Percentiles rank a stretch among this genome's conserved stretches.
phyloP scores from a whole-genome alignment of 2,797 vertebrate species.

The Cyprinodon diabolis region DNA sequence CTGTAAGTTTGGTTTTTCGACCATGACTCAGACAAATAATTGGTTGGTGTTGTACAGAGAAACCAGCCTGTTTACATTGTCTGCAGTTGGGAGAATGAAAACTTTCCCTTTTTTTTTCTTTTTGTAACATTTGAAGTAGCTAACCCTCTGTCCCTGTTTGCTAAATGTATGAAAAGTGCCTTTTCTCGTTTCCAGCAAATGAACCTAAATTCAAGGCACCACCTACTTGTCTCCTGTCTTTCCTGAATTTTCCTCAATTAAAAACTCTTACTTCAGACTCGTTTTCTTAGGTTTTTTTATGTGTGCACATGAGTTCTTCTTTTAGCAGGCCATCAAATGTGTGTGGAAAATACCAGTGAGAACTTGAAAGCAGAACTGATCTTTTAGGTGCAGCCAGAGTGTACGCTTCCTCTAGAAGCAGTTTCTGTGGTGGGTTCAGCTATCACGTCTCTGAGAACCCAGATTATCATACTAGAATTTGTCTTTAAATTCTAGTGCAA shows the following conservation, averaged over 20 bases:
- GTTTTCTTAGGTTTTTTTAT: conserved; percentile 11
- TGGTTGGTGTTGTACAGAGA: conserved; percentile 97
- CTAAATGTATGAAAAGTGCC: conserved; percentile 79
- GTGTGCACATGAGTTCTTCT: not conserved
- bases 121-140: conserved; percentile 3
- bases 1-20: conserved; percentile 1
- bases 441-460: not conserved
- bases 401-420: not conserved
- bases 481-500: not conserved
- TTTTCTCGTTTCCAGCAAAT: conserved; percentile 58
- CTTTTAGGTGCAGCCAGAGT: not conserved
- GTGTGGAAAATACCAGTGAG: not conserved
- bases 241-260: not conserved
- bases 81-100: conserved; percentile 55
- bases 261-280: conserved; percentile 16
- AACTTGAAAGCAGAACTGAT: conserved; percentile 17
- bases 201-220: not conserved
- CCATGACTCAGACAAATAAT: conserved; percentile 64
- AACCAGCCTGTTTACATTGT: conserved; percentile 91
- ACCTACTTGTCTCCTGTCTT: not conserved
- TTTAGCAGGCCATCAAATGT: not conserved
- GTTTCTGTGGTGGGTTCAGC: conserved; percentile 1
- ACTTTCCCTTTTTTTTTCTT: not conserved
- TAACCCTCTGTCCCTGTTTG: conserved; percentile 35
- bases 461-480: not conserved